A percentile compares a stretch with the other conserved stretches of the same genome.
Evolutionary conservation across 2,888 invertebrate genomes (phyloP).

Genomic region (Pristionchus arcanus): DNA sequence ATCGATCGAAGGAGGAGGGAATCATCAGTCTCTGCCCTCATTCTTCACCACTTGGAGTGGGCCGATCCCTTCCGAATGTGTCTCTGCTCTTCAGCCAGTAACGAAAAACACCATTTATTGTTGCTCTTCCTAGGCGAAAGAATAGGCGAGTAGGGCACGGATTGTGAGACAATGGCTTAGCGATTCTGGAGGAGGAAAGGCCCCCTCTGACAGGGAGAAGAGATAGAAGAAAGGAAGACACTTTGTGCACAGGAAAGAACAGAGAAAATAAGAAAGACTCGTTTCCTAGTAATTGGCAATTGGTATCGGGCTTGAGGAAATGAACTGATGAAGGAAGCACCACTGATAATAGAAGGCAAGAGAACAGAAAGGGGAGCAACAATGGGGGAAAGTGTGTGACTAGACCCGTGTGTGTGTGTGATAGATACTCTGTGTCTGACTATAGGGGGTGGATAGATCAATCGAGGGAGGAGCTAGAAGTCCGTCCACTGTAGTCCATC

Average conservation of each 20-base stretch:
- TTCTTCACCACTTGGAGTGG: background rate
- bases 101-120: conserved; percentile 37
- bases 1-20: background rate
- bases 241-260: conserved; percentile 29
- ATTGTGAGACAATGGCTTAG: background rate
- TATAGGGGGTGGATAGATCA: background rate
- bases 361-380: background rate
- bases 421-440: background rate
- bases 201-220: background rate
- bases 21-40: background rate
- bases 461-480: conserved; percentile 29
- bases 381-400: conserved; percentile 3
- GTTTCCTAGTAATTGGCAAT: conserved; percentile 18
- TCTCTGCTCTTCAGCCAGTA: background rate
- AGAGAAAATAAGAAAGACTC: conserved; percentile 10
- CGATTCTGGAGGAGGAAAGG: background rate
- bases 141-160: conserved; percentile 15
- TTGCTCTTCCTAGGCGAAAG: background rate
- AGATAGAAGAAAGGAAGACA: conserved; percentile 25
- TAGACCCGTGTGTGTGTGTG: background rate
- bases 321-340: conserved; percentile 23
- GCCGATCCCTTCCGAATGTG: conserved; percentile 40
- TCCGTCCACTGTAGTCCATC: conserved; percentile 55
- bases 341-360: background rate
- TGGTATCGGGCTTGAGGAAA: background rate